A percentile compares a stretch with the other conserved stretches of the same genome.
Evolutionary conservation across 1,140 invertebrate species (phyloP).

Genomic region (Cotesia chilonis): DNA sequence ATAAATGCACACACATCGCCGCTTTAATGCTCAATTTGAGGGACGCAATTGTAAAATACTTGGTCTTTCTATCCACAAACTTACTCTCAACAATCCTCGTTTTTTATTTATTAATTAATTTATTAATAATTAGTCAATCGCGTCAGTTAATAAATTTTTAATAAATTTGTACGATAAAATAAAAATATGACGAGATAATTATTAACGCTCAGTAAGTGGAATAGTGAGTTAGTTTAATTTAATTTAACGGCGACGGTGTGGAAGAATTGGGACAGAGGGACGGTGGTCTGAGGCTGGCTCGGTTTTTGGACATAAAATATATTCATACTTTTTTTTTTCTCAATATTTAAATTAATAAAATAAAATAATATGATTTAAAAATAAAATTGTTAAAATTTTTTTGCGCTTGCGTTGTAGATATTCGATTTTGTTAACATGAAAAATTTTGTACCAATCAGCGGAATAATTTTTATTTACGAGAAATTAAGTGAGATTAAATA

Average conservation of each 20-base stretch:
- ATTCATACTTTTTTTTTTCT: slow-evolving; percentile 13
- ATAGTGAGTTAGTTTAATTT: neutral
- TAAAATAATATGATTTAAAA: no score
- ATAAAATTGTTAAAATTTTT: no score
- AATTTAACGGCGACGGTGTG: slow-evolving; percentile 40
- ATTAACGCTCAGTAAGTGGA: slow-evolving; percentile 23
- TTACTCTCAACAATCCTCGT: slow-evolving; percentile 7
- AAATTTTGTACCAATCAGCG: no score
- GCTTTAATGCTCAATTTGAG: slow-evolving; percentile 27
- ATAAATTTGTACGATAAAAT: neutral
- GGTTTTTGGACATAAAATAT: slow-evolving; percentile 56
- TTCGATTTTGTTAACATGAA: no score
- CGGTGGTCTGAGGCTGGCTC: slow-evolving; percentile 60
- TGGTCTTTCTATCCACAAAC: slow-evolving; percentile 2
- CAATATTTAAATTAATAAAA: no score
- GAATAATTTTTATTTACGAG: no score
- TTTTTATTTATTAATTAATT: neutral
- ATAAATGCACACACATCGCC: slow-evolving; percentile 34
- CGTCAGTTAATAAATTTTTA: neutral
- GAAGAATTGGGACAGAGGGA: slow-evolving; percentile 51
- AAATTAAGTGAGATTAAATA: no score
- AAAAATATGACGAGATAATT: slow-evolving; percentile 24
- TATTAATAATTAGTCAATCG: neutral
- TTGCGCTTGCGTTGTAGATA: no score
- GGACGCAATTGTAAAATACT: slow-evolving; percentile 35